Percentiles rank a stretch among this genome's conserved stretches.
Conservation (phyloP, 2,888 invertebrate genomes). For the Aphelenchoides bicaudatus region DNA sequence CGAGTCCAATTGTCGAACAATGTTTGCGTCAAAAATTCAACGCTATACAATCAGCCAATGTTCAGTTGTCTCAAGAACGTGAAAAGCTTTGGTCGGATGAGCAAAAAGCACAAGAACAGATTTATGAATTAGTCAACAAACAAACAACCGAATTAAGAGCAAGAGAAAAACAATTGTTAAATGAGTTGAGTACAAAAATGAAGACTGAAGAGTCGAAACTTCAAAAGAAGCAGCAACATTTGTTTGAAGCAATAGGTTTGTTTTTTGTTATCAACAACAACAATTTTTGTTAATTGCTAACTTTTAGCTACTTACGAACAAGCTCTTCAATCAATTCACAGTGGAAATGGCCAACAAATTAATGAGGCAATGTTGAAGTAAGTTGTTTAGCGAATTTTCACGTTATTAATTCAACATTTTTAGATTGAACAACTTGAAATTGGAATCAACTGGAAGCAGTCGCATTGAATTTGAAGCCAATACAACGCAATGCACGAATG, state of each 20-base stretch:
- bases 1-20: conserved; percentile 20
- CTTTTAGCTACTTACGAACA: conserved; percentile 34
- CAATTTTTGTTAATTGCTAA: conserved; percentile 6
- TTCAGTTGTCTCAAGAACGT: no score
- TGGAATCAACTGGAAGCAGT: no score
- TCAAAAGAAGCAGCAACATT: conserved; percentile 33
- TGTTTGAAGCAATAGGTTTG: conserved; percentile 38
- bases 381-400: no score
- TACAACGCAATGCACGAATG: no score
- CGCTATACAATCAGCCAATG: no score
- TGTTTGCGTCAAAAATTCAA: conserved; percentile 33
- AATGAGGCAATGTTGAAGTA: conserved; percentile 6
- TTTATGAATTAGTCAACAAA: no score
- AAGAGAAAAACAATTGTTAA: conserved; percentile 42
- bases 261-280: neutral
- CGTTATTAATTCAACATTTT: no score
- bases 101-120: no score
- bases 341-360: neutral
- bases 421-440: no score
- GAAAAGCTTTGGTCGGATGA: no score
- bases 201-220: conserved; percentile 36
- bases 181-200: conserved; percentile 36
- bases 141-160: no score
- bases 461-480: no score
- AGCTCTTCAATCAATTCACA: conserved; percentile 26